Percentiles rank a stretch among this genome's conserved stretches.
phyloP scores from a whole-genome alignment of 2,797 vertebrate genomes.

The Acomys russatus region DNA sequence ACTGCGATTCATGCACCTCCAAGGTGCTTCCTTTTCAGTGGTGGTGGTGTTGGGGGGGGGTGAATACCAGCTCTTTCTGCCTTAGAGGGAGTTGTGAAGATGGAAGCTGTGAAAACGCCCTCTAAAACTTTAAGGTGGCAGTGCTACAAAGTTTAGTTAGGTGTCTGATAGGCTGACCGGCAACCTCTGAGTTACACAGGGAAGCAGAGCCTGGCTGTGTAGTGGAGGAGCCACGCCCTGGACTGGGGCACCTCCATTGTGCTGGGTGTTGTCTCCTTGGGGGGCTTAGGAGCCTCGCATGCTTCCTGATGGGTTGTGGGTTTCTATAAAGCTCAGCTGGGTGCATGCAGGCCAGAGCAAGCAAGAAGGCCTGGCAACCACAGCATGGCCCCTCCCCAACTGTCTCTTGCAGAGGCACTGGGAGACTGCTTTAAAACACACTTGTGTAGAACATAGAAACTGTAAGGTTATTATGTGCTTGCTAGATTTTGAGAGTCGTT shows the following conservation, averaged over 20 bases:
- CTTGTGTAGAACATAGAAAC: not conserved
- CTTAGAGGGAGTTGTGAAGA: not conserved
- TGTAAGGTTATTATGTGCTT: constrained; percentile 33
- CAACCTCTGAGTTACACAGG: not conserved
- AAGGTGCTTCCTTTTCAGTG: not conserved
- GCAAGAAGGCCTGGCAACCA: not conserved
- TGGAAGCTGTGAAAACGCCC: not conserved
- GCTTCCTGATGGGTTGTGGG: not conserved
- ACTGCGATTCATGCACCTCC: not conserved
- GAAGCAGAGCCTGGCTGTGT: constrained; percentile 17
- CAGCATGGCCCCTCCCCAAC: not conserved
- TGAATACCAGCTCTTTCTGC: not conserved
- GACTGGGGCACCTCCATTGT: not conserved
- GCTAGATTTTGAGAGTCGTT: constrained; percentile 47
- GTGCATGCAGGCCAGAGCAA: not conserved
- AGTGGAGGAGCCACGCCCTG: not conserved
- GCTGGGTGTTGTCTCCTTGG: not conserved
- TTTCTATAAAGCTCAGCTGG: not conserved
- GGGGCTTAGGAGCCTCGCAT: not conserved
- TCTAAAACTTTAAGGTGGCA: not conserved
- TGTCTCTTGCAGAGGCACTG: not conserved
- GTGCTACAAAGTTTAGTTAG: not conserved
- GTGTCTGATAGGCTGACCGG: not conserved
- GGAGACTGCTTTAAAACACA: constrained; percentile 32
- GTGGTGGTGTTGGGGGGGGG: too few relatives aligned